Evolutionary conservation across 2,113 vertebrate genomes (phyloP).

Genomic region (Pampusana beccarii): DNA sequence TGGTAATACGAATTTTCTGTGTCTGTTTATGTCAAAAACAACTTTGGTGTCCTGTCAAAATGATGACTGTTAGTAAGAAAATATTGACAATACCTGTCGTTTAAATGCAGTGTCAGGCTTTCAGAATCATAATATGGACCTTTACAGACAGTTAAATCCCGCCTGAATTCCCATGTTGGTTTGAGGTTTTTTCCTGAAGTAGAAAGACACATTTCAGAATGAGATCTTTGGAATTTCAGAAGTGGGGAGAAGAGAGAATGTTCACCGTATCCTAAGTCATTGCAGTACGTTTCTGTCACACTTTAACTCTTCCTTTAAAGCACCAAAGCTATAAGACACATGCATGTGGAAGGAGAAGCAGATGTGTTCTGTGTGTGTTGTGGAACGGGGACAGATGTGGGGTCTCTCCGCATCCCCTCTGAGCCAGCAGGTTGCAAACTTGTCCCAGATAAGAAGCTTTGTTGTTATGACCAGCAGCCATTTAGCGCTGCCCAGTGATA

Average conservation of each 20-base stretch:
- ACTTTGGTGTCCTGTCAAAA: background rate
- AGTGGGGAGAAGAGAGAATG: background rate
- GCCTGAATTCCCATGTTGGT: background rate
- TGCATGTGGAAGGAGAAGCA: background rate
- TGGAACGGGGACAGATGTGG: background rate
- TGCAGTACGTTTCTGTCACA: fast-evolving
- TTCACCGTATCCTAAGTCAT: background rate
- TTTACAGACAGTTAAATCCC: background rate
- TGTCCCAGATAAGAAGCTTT: background rate
- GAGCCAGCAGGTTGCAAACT: background rate
- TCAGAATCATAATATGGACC: background rate
- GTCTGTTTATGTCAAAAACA: background rate
- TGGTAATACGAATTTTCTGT: background rate
- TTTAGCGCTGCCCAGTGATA: background rate
- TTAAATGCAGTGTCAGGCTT: background rate
- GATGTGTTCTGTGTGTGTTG: background rate
- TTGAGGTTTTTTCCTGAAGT: background rate
- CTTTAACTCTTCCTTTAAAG: background rate
- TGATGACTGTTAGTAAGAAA: background rate
- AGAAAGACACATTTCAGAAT: background rate
- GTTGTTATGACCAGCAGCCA: background rate
- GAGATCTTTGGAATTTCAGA: background rate
- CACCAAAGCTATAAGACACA: background rate
- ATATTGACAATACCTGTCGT: background rate
- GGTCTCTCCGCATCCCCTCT: background rate